Evolutionary conservation across 1,140 invertebrate genomes (phyloP), one percentile per base, ranked within the genome.

Genomic region (Bombus picipes): DNA sequence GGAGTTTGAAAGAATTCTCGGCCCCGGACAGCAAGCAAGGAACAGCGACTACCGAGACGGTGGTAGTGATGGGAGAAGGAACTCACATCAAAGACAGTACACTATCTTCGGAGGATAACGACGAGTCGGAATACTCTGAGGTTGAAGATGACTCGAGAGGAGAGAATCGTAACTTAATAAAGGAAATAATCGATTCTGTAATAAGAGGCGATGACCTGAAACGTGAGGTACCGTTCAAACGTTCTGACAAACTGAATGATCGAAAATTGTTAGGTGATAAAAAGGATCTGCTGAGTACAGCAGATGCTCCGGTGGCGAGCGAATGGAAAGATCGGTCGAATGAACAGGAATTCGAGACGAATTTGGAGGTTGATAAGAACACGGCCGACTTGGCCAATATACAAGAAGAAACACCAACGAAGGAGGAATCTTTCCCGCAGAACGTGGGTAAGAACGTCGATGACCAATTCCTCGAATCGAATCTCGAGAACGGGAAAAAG

Each of bases 171-270:
- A 15, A 84, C 15, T 62, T 80, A 28, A 80, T 85, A 15, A 85
- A 72, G 10, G 76, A 80, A 32, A 85, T 85, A 59, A 85, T 85
- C 3, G 72, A 68, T 2, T 85, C 83, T 1, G 77, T 85, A 39
- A 72, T 85, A 3, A 39, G 34, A 3, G 76, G 83, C 0, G 76
- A 84, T 0, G 32, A 65, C 13, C 0, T 37, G 76, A 80, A 84
- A 25, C 83, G 83, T 1, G 68, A 80, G 12, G 39, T 39, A 47
- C 22, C 47, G 1, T 5, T 22, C n/a, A n/a, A 39, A 13, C 25
- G 28, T 12, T 28, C 22, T 3, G 32, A 28, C 18, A 22, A 22
- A 6, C 15, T 5, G 4, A 59, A 62, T 8, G n/a, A 32, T 15
- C 10, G 12, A 8, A 37, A n/a, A 65, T 22, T 25, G 28, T 43